phyloP scores from a whole-genome alignment of 2,113 vertebrate genomes.

The Electrona antarctica region DNA sequence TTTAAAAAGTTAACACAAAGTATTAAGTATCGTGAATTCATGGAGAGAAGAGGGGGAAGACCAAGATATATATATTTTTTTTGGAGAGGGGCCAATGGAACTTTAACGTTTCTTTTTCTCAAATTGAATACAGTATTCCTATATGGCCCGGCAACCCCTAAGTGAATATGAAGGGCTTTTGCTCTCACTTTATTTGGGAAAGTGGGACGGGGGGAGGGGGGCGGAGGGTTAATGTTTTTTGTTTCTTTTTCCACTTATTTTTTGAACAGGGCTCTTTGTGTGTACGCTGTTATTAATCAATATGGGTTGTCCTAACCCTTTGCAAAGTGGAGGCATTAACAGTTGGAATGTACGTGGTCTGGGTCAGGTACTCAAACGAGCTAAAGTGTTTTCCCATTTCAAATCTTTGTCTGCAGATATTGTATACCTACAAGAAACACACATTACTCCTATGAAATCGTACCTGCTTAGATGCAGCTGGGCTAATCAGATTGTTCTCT shows the following conservation, averaged over 20 bases:
- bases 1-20: no score
- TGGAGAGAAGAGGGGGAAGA: no score
- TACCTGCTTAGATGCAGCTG: constrained; percentile 10
- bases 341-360: constrained; percentile 1
- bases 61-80: no score
- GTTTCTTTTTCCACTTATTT: background rate
- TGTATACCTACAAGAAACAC: constrained; percentile 8
- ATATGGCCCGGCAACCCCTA: background rate
- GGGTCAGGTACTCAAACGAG: constrained; percentile 2
- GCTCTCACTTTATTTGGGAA: no score
- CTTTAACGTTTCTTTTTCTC: no score
- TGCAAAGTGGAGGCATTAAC: constrained; percentile 4
- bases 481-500: background rate
- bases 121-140: no score
- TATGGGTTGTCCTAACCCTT: no score
- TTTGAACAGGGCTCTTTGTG: no score
- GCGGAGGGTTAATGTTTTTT: background rate
- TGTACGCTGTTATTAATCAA: no score
- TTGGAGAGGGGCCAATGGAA: no score
- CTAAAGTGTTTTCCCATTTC: constrained; percentile 16
- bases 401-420: constrained; percentile 10
- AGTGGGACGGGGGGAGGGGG: constrained; percentile 11
- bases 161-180: constrained; percentile 11
- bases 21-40: no score
- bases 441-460: constrained; percentile 1